Percentiles rank a stretch among this genome's conserved stretches.
Evolutionary conservation across 2,113 vertebrate species (phyloP).

Genomic region (Climacteris rufus): DNA sequence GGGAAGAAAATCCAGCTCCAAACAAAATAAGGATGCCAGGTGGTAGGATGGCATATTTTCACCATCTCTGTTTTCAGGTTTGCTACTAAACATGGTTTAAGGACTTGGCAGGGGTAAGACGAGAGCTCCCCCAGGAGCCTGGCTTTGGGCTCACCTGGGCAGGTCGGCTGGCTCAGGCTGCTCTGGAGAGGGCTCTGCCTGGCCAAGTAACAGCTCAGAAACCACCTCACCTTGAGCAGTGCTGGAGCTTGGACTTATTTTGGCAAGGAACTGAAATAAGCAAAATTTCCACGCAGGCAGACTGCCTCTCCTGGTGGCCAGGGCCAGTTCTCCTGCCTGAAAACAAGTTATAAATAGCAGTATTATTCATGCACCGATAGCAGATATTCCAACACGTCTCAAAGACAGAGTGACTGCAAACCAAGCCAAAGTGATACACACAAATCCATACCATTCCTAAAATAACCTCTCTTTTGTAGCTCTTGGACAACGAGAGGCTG

Average conservation of each 20-base stretch:
- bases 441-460: slow-evolving; percentile 27
- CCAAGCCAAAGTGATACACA: background rate
- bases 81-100: background rate
- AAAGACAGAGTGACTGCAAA: background rate
- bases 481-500: background rate
- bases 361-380: background rate
- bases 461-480: slow-evolving; percentile 44
- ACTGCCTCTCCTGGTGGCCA: background rate
- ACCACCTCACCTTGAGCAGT: background rate
- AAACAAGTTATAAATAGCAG: slow-evolving; percentile 14
- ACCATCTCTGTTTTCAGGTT: background rate
- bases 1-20: background rate
- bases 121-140: slow-evolving; percentile 2
- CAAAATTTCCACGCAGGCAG: fast-evolving
- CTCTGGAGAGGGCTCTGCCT: background rate
- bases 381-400: background rate
- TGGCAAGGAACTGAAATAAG: background rate
- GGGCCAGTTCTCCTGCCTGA: background rate
- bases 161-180: background rate
- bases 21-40: background rate
- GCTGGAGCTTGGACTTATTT: background rate
- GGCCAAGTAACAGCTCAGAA: background rate
- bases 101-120: background rate
- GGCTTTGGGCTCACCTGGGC: background rate
- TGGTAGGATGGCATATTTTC: background rate